Percentiles rank a stretch among this genome's conserved stretches.
Evolutionary conservation across 2,797 vertebrate species (phyloP).

Genomic region (Notolabrus celidotus): DNA sequence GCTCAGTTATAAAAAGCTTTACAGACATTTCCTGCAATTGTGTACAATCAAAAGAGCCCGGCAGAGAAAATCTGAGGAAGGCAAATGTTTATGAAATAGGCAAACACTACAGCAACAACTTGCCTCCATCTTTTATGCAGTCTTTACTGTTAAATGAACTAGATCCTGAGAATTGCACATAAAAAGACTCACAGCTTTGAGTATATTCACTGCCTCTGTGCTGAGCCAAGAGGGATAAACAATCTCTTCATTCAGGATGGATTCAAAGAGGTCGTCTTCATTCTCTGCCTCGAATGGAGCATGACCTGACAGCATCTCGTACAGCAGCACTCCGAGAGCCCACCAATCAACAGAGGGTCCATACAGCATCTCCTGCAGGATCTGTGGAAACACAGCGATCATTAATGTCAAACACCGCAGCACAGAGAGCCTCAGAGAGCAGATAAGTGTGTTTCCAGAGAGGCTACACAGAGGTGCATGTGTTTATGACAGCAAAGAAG

Average conservation of each 20-base stretch:
- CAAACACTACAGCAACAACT: slow-evolving; percentile 5
- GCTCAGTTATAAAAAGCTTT: slow-evolving; percentile 3
- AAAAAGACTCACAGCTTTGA: slow-evolving; percentile 91
- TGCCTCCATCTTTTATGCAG: neutral
- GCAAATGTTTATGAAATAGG: slow-evolving; percentile 14
- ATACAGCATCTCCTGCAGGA: slow-evolving; percentile 96
- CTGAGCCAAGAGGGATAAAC: slow-evolving; percentile 94
- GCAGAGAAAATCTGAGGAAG: neutral
- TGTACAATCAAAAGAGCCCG: slow-evolving; percentile 18
- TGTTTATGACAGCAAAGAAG: slow-evolving; percentile 55
- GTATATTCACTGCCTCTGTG: slow-evolving; percentile 89
- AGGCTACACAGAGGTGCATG: slow-evolving; percentile 32
- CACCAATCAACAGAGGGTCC: slow-evolving; percentile 98
- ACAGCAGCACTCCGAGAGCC: slow-evolving; percentile 96
- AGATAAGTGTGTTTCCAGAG: slow-evolving; percentile 13
- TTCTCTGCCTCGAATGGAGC: slow-evolving; percentile 98
- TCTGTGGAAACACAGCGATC: slow-evolving; percentile 80
- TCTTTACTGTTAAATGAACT: neutral
- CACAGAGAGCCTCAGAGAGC: slow-evolving; percentile 7
- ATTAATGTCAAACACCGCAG: slow-evolving; percentile 32
- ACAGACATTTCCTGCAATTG: slow-evolving; percentile 48
- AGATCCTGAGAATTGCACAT: slow-evolving; percentile 1
- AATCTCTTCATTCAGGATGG: slow-evolving; percentile 95
- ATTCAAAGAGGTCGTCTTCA: slow-evolving; percentile 97
- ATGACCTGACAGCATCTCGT: slow-evolving; percentile 97